A percentile compares a stretch with the other conserved stretches of the same genome.
Evolutionary conservation across 2,113 vertebrate species (phyloP).

Genomic region (Protobothrops flavoviridis): DNA sequence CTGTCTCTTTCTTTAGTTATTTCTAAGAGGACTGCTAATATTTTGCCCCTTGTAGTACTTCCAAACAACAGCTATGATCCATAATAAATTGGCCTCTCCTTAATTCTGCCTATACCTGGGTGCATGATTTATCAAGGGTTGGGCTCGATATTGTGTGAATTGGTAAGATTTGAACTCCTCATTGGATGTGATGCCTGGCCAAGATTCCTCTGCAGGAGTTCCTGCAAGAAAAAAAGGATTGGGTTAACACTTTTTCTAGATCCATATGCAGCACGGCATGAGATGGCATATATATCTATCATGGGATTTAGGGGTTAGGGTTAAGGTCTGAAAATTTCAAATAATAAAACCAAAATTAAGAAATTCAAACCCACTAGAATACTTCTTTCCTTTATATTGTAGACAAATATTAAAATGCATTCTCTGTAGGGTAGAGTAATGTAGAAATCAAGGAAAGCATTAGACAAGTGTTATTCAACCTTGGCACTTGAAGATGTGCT

Average conservation of each 20-base stretch:
- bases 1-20: background rate
- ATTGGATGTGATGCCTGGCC: slow-evolving; percentile 83
- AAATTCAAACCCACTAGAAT: background rate
- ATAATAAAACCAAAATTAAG: background rate
- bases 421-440: background rate
- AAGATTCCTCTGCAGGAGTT: slow-evolving; percentile 88
- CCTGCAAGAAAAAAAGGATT: slow-evolving; percentile 65
- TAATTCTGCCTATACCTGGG: slow-evolving; percentile 76
- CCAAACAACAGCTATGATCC: rapidly evolving
- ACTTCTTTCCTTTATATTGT: background rate
- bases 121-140: slow-evolving; percentile 88
- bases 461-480: background rate
- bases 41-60: background rate
- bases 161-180: slow-evolving; percentile 87
- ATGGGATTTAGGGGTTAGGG: background rate
- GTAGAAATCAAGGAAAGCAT: background rate
- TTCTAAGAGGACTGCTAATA: background rate
- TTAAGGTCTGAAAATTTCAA: background rate
- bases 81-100: rapidly evolving
- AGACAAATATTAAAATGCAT: background rate
- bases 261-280: rapidly evolving
- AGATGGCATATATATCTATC: background rate
- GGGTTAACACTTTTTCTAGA: rapidly evolving
- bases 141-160: slow-evolving; percentile 82
- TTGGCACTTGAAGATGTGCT: background rate